A percentile compares a stretch with the other conserved stretches of the same genome.
Evolutionary conservation across 2,113 vertebrate species (phyloP).

Genomic region (Osmerus eperlanus): DNA sequence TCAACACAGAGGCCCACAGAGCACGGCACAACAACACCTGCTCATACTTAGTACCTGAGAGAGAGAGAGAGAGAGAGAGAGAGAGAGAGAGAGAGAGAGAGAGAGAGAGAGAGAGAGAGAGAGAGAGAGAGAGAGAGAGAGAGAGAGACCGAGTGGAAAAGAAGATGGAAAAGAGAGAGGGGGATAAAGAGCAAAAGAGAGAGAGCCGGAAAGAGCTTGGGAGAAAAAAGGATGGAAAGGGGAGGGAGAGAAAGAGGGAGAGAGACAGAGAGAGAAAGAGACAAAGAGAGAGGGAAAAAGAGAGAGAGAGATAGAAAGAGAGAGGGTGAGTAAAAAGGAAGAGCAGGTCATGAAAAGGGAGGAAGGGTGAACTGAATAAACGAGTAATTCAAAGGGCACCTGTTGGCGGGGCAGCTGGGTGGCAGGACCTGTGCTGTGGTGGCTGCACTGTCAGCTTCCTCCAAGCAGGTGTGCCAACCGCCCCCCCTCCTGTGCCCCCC

Average conservation of each 20-base stretch:
- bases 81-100: not conserved
- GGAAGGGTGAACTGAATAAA: too few species aligned
- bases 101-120: not conserved
- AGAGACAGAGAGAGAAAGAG: not conserved
- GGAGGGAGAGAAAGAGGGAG: too few species aligned
- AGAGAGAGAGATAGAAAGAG: too few species aligned
- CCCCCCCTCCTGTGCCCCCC: conserved; percentile 44
- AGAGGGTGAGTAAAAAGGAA: not conserved
- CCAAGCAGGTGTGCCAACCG: not conserved
- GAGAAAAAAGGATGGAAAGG: not conserved
- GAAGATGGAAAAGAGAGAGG: not conserved
- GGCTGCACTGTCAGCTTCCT: too few species aligned
- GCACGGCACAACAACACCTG: conserved; percentile 70
- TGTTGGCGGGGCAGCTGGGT: too few species aligned
- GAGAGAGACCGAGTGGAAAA: conserved; percentile 32
- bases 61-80: not conserved
- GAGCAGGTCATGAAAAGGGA: too few species aligned
- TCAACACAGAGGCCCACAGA: conserved; percentile 62
- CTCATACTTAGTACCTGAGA: conserved; percentile 56
- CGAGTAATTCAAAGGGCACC: too few species aligned
- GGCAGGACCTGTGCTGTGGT: too few species aligned
- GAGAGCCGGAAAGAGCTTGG: conserved; percentile 30
- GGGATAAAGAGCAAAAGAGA: not conserved
- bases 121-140: too few species aligned
- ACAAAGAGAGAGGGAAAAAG: not conserved